Evolutionary conservation across 1,140 invertebrate genomes (phyloP).

Genomic region (Lepidurus apus): DNA sequence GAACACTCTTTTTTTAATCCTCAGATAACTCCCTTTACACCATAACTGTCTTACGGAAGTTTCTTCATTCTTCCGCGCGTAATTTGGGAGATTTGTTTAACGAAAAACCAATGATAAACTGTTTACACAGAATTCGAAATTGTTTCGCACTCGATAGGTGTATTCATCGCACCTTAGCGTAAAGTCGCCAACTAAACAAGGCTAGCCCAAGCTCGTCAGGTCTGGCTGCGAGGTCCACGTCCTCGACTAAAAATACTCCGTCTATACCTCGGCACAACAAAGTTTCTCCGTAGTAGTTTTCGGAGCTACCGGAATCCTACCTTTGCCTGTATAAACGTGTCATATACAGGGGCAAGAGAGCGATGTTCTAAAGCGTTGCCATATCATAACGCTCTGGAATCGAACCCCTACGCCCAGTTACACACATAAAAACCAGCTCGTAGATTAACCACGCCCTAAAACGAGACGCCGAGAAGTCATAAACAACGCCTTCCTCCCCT

Average conservation of each 20-base stretch:
- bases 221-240: slow-evolving; percentile 4
- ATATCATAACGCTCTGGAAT: no score
- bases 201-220: background rate
- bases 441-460: no score
- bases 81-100: background rate
- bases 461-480: no score
- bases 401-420: no score
- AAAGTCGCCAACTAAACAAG: background rate
- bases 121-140: background rate
- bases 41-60: no score
- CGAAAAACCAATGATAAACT: background rate
- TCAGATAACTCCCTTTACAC: background rate
- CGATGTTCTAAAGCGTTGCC: no score
- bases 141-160: background rate
- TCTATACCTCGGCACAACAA: background rate
- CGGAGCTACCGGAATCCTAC: background rate
- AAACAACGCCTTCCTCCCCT: no score
- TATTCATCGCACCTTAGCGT: background rate
- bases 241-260: slow-evolving; percentile 21
- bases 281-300: background rate
- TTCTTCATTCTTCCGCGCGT: no score
- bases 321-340: background rate
- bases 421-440: no score
- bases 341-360: no score
- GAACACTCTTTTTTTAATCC: background rate